Evolutionary conservation across 1,140 invertebrate genomes (phyloP), one percentile per base, ranked within the genome.

Genomic region (Drosophila tsacasi): DNA sequence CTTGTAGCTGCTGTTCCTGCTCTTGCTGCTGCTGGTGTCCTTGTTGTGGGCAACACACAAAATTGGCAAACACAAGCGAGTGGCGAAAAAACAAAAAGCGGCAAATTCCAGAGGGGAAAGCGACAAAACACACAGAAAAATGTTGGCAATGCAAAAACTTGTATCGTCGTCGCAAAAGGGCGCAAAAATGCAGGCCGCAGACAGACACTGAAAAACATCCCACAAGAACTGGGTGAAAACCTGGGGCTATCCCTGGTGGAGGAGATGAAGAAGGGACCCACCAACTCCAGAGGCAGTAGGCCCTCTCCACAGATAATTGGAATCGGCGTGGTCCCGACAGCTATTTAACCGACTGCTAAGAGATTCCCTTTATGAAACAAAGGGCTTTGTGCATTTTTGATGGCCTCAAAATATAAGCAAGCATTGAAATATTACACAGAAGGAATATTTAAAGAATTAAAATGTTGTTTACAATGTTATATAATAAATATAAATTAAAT

Each of bases 161-260:
- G 66, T 69, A 72, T 79, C 66, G 79, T 55, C 62, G 71, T 62
- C 15, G 23, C 47, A 49, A 72, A 83, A 73, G 69, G 83, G 71
- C 76, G 49, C 54, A 58, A 64, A 63, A 90, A 79, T 85, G 81
- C 85, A 85, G 81, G 81, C 78, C 84, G 86, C 83, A 86, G 84
- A 89, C 83, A 85, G 76, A 81, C 83, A 69, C 62, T 57, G 76
- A 42, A 62, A 68, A 84, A 85, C 67, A 65, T 27, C 61, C 75
- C 63, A 81, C 40, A 47, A 47, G 15, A 66, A 76, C 64, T 50
- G 52, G 75, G 64, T 54, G 64, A 52, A 49, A 55, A 47, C 74
- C 27, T 23, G 55, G 13, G 35, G 39, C 50, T 13, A 15, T 13
- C 8, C 50, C n/a, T 5, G 12, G 32, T 21, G n/a, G 1, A 7